Base-by-base conservation (phyloP, 2,113 vertebrate species). In the Melanocharis versteri region DNA sequence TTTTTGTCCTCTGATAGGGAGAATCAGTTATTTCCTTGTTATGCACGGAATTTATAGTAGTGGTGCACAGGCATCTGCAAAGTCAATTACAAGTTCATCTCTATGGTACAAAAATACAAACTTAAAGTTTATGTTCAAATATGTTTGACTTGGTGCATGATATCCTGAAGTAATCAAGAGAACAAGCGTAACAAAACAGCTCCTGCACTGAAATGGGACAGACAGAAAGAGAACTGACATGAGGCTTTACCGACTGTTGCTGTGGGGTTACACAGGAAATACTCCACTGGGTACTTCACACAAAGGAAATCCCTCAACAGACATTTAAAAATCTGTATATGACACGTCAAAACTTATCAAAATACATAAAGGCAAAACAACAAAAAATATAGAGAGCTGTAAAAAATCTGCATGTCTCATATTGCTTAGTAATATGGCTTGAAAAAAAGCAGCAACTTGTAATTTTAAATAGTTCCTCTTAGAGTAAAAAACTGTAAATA, bases 381-480 rank as follows among this genome's bases (percentile, higher is more conserved):
- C 0, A 4, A 23, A 27, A 69, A 61, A 33, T 15, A 35, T 0
- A 47, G 31, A 35, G 44, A 54, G 9, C 26, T 66, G n/a, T 48
- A 44, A 51, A 88, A 42, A 51, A 20, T 1, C 1, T 26, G 18
- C 30, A 13, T 1, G 5, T 75, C 27, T 61, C 26, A 3, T 11
- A 37, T 40, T 81, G 11, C 11, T 24, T 45, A 51, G 19, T 53
- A 53, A 26, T 15, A 68, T 5, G 23, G 31, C 40, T 51, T 64
- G 6, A 40, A 76, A 86, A 60, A 53, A 21, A 80, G 2, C 40
- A 73, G 47, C 26, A 54, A 54, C 1, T 0, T 16, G 19, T 37
- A 48, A 48, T 61, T 93, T 77, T 87, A 64, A 76, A 56, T 44
- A 57, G 30, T 40, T 2, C 3, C 13, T 53, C n/a, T 61, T 54